Conservation (phyloP, 2,797 vertebrate species). For the Schizothorax lantsangensis region DNA sequence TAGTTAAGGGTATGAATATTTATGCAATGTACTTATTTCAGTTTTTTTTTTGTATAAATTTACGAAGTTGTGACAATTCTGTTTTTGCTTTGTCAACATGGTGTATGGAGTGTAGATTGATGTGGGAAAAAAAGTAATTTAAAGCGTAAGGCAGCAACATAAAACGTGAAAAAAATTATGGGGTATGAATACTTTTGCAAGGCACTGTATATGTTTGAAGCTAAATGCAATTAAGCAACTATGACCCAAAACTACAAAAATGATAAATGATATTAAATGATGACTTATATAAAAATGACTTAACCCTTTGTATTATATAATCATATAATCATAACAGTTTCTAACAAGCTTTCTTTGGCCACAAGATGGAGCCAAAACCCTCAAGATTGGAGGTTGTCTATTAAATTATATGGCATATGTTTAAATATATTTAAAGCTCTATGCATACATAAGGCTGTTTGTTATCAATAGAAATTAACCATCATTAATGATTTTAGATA, state of each 20-base stretch:
- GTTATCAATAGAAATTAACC: neutral
- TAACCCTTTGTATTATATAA: neutral
- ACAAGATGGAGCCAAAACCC: slow-evolving; percentile 39
- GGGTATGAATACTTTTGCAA: too few species aligned
- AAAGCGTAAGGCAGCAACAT: too few species aligned
- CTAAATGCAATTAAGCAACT: neutral
- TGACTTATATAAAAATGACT: neutral
- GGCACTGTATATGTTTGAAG: neutral
- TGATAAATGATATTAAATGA: neutral
- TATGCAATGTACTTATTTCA: too few species aligned
- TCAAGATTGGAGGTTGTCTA: neutral
- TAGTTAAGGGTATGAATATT: too few species aligned
- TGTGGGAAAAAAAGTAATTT: too few species aligned
- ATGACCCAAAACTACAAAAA: neutral
- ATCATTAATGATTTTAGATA: neutral
- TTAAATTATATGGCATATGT: neutral
- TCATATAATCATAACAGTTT: neutral
- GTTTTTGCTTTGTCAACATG: too few species aligned
- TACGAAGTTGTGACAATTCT: too few species aligned
- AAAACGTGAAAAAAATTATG: too few species aligned
- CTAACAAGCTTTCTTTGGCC: neutral
- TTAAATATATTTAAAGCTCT: neutral
- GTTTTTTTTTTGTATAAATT: too few species aligned
- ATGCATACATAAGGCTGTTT: neutral
- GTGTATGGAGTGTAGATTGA: too few species aligned